Percentiles rank a stretch among this genome's conserved stretches.
Conservation (phyloP, 2,113 vertebrate genomes). For the Notarius quadriscutis region DNA sequence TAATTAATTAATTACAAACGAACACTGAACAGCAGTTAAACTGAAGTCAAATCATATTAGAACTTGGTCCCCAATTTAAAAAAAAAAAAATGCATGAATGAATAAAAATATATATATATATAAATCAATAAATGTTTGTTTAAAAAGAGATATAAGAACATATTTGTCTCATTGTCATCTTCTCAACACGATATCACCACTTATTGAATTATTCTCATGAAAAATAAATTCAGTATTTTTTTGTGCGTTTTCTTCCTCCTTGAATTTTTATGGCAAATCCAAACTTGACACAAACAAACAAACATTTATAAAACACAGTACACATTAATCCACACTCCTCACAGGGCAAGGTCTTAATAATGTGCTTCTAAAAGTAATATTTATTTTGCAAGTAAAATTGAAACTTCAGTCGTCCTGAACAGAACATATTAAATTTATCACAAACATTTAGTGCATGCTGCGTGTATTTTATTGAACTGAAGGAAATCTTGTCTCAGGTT, state of each 20-base stretch:
- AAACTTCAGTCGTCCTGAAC: not conserved
- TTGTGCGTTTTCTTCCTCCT: not conserved
- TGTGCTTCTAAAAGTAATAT: not conserved
- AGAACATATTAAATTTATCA: not conserved
- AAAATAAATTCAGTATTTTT: too few relatives aligned
- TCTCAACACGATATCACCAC: too few relatives aligned
- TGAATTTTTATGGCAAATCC: not conserved
- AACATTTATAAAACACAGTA: not conserved
- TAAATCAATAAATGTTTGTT: too few relatives aligned
- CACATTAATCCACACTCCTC: not conserved
- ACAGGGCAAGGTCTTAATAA: not conserved
- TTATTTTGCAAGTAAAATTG: conserved; percentile 11
- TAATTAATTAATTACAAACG: too few relatives aligned
- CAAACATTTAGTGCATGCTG: not conserved
- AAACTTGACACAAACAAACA: not conserved
- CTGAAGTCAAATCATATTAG: too few relatives aligned
- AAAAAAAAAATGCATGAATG: too few relatives aligned
- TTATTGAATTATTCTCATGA: too few relatives aligned
- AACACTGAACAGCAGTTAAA: too few relatives aligned
- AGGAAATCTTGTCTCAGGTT: not conserved
- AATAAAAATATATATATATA: too few relatives aligned
- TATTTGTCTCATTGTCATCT: too few relatives aligned
- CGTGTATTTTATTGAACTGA: not conserved
- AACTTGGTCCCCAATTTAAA: too few relatives aligned
- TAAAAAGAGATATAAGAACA: too few relatives aligned